Conservation (phyloP, 2,113 vertebrate genomes). For the Notarius lentiginosus region DNA sequence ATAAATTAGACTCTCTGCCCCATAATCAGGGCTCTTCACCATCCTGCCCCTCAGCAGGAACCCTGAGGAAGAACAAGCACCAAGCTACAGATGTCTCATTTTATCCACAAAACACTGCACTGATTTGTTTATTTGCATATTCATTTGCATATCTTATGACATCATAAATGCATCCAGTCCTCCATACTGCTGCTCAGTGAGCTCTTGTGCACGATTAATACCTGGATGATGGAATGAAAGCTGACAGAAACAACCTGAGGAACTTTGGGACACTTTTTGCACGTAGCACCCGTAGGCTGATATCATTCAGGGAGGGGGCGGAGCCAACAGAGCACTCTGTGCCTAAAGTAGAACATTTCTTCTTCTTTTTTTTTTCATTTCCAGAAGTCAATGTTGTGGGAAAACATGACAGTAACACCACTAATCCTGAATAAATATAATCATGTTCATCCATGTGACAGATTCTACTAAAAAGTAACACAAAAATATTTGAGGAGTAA, state of each 20-base stretch:
- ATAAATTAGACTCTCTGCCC: slow-evolving; percentile 44
- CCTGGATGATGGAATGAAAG: background rate
- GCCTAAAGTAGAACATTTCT: background rate
- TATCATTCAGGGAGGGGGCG: background rate
- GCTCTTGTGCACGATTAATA: no score
- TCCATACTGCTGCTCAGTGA: background rate
- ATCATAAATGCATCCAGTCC: background rate
- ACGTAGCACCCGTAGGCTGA: background rate
- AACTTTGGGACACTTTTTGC: background rate
- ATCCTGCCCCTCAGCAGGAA: slow-evolving; percentile 24
- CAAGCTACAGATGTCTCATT: slow-evolving; percentile 8
- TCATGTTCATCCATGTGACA: background rate
- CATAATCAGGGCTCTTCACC: slow-evolving; percentile 45
- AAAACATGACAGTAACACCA: background rate
- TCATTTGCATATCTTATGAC: background rate
- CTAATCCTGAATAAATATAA: background rate
- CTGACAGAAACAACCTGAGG: background rate
- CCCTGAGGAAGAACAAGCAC: slow-evolving; percentile 5
- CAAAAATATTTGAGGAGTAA: no score
- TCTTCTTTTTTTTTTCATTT: background rate
- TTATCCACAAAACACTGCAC: background rate
- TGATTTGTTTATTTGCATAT: background rate
- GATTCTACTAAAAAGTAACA: background rate
- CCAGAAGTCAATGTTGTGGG: background rate
- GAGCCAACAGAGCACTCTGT: background rate